Percentiles rank a stretch among this genome's conserved stretches.
Conservation (phyloP, 1,140 invertebrate genomes). For the Meteorus sp. region DNA sequence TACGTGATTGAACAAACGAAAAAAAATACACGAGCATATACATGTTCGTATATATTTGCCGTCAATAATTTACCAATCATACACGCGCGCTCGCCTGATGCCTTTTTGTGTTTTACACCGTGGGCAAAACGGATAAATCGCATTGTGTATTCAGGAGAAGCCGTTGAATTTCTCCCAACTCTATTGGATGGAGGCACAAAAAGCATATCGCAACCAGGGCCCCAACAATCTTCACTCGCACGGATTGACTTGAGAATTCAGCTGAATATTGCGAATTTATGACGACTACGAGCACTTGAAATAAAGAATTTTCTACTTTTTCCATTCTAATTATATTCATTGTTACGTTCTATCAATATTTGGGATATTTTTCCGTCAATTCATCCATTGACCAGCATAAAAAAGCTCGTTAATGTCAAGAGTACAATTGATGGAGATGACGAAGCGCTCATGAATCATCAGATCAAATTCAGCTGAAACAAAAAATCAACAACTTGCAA, state of each 20-base stretch:
- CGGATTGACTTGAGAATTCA: constrained; percentile 52
- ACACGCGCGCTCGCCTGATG: constrained; percentile 30
- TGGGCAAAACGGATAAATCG: constrained; percentile 51
- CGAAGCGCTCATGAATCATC: too few relatives aligned
- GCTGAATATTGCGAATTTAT: constrained; percentile 52
- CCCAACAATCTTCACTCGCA: constrained; percentile 43
- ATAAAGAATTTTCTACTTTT: background rate
- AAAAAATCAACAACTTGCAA: too few relatives aligned
- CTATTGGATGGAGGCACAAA: constrained; percentile 41
- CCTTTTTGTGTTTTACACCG: constrained; percentile 52
- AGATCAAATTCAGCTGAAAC: too few relatives aligned
- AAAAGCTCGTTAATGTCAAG: too few relatives aligned
- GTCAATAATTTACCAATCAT: constrained; percentile 61
- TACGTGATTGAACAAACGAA: constrained; percentile 58
- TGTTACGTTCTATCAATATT: too few relatives aligned
- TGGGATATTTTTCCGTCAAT: too few relatives aligned
- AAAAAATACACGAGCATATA: too few relatives aligned
- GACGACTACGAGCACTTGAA: constrained; percentile 17
- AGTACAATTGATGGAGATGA: too few relatives aligned
- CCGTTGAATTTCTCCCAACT: constrained; percentile 44
- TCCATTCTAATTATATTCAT: background rate
- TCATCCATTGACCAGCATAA: too few relatives aligned
- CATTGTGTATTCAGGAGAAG: constrained; percentile 60
- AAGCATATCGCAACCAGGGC: constrained; percentile 24
- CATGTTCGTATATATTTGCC: too few relatives aligned